Evolutionary conservation across 2,113 vertebrate genomes (phyloP).

Genomic region (Rafetus swinhoei): DNA sequence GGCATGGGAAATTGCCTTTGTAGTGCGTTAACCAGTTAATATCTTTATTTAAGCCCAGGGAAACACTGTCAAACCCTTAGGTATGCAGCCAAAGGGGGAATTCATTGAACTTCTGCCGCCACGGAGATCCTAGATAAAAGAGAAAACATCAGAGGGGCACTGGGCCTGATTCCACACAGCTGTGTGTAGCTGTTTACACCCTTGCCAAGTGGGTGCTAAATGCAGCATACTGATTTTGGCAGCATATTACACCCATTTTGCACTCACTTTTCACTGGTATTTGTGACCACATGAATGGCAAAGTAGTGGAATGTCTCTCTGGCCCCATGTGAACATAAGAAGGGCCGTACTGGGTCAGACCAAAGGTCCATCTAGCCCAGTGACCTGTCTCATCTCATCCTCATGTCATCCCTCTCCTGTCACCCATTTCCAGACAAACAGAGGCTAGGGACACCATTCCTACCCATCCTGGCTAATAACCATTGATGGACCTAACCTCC

Average conservation of each 20-base stretch:
- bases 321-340: no score
- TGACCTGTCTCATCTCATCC: no score
- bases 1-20: no score
- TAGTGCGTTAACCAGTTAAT: no score
- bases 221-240: slow-evolving; percentile 43
- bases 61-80: neutral
- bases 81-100: neutral
- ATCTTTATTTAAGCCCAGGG: no score
- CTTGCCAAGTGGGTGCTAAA: slow-evolving; percentile 17
- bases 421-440: no score
- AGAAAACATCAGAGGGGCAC: neutral
- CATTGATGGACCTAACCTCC: no score
- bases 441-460: no score
- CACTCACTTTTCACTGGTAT: neutral
- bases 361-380: no score
- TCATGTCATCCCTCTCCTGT: no score
- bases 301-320: neutral
- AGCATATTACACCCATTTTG: slow-evolving; percentile 27
- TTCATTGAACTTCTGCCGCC: neutral
- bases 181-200: slow-evolving; percentile 33
- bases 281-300: neutral
- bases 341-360: no score
- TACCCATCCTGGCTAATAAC: no score
- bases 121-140: neutral
- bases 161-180: neutral